Base-by-base conservation (phyloP, 2,888 invertebrate genomes). In the Tridacna gigas region DNA sequence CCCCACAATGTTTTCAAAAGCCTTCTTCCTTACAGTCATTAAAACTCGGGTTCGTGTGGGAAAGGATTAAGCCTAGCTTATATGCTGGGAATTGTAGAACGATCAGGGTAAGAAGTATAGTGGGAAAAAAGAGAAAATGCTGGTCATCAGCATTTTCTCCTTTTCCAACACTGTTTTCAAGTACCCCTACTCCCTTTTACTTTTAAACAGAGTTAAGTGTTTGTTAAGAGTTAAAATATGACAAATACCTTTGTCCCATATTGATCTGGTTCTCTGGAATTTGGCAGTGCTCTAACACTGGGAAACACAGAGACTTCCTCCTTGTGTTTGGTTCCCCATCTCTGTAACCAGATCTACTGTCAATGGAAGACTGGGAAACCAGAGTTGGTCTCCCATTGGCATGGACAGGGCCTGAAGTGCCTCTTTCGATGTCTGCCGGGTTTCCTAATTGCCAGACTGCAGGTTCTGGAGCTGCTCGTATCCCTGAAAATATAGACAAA, bases 171-270 rank as follows among this genome's bases (percentile, higher is more conserved):
- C 7, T 37, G 7, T 37, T 4, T 37, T 37, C 37, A 37, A 37
- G 7, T 37, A 7, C 37, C n/a, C n/a, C 37, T 37, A 4, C 37
- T 7, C 7, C 37, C 37, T 7, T 7, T 37, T 37, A 37, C 37
- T 37, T 37, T 2, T 4, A 37, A 37, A 7, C 7, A 37, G 37
- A 37, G 3, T 37, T 2, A 37, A 37, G 7, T 37, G 37, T 37
- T 4, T 4, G 37, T 37, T 56, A 56, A 3, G 9, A 56, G 20
- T 3, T 56, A 11, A 56, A 3, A 56, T 56, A 56, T 25, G 25
- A n/a, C 13, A 63, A 45, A 20, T 26, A 92, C 93, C 93, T 92
- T 74, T 93, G 92, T 66, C 91, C 90, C 74, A 92, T 81, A 13
- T 89, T 86, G n/a, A 93, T 65, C 12, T 82, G 80, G n/a, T 89